phyloP scores from a whole-genome alignment of 2,797 vertebrate species.

The Steatocranus sp. region DNA sequence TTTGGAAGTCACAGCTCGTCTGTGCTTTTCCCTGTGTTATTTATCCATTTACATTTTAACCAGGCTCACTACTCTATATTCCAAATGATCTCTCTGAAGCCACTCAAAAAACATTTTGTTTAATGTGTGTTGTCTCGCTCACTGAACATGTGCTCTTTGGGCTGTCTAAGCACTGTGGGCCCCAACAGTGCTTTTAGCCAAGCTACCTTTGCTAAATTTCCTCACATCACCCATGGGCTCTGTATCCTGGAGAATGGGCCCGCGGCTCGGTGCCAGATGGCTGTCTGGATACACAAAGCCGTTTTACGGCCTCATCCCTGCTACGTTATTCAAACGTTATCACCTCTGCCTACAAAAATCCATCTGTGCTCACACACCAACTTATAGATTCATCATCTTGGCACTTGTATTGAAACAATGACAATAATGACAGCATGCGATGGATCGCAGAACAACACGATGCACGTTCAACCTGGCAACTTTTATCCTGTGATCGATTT shows the following conservation, averaged over 20 bases:
- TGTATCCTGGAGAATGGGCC: constrained; percentile 5
- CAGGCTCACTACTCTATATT: background rate
- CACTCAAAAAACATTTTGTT: constrained; percentile 1
- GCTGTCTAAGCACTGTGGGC: background rate
- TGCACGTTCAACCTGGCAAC: constrained; percentile 38
- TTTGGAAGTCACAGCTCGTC: constrained; percentile 32
- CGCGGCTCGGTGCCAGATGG: constrained; percentile 52
- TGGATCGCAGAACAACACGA: constrained; percentile 49
- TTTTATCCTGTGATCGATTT: constrained; percentile 56
- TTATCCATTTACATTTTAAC: constrained; percentile 42
- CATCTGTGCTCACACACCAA: constrained; percentile 55
- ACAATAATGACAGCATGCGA: constrained; percentile 57
- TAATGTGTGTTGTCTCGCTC: background rate
- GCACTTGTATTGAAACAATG: constrained; percentile 61
- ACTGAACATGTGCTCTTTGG: background rate
- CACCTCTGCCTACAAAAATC: constrained; percentile 60
- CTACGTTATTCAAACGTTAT: constrained; percentile 66
- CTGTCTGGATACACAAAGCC: constrained; percentile 41
- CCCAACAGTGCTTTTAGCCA: constrained; percentile 18
- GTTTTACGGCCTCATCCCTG: constrained; percentile 44
- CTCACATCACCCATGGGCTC: constrained; percentile 16
- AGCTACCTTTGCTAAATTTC: constrained; percentile 26
- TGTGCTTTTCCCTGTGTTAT: constrained; percentile 9
- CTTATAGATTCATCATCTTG: constrained; percentile 61
- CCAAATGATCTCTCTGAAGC: constrained; percentile 10